A percentile compares a stretch with the other conserved stretches of the same genome.
phyloP scores from a whole-genome alignment of 2,113 vertebrate species.

The Anhinga rufa region DNA sequence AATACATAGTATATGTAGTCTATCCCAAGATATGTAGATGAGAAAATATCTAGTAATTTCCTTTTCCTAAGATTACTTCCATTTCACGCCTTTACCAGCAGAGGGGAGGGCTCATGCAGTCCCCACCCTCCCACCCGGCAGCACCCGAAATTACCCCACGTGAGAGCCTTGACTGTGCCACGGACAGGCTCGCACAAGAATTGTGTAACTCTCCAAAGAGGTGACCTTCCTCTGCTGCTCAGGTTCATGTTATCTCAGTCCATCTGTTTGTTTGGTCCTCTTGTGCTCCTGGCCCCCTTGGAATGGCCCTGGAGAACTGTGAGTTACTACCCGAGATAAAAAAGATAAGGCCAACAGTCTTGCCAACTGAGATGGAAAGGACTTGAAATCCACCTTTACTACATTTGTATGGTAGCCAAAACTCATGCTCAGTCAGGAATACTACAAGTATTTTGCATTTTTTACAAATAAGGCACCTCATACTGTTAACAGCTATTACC shows the following conservation, averaged over 20 bases:
- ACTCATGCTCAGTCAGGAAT: slow-evolving; percentile 1
- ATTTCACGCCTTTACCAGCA: neutral
- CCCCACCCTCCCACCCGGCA: neutral
- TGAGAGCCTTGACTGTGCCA: neutral
- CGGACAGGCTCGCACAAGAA: neutral
- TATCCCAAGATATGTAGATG: neutral
- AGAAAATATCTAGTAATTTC: neutral
- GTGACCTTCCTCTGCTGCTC: neutral
- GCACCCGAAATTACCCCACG: neutral
- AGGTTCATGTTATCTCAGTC: neutral
- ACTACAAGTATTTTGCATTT: slow-evolving; percentile 5
- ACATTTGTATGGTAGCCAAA: slow-evolving; percentile 1
- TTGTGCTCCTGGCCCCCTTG: neutral
- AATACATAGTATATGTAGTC: neutral
- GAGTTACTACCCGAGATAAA: neutral
- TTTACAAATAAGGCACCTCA: slow-evolving; percentile 39
- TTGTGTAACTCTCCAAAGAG: neutral
- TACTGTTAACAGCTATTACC: slow-evolving; percentile 49
- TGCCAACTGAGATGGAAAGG: neutral
- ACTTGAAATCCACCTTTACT: neutral
- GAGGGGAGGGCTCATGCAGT: neutral
- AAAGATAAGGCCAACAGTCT: neutral
- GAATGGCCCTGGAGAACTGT: neutral
- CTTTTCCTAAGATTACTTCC: neutral
- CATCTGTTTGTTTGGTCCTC: neutral